phyloP scores from a whole-genome alignment of 1,140 invertebrate species.

The Marisa cornuarietis region DNA sequence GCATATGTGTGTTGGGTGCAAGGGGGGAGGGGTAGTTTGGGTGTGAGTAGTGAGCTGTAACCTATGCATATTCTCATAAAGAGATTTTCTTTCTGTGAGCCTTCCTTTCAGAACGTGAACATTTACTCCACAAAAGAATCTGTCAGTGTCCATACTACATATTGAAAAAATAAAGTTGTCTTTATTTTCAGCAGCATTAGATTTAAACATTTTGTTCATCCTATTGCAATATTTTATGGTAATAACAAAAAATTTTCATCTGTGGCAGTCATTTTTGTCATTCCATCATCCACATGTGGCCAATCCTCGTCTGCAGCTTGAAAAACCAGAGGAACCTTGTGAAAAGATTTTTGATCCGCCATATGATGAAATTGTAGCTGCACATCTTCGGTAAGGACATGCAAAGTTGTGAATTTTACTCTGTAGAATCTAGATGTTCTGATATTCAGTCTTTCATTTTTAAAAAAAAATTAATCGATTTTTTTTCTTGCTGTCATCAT shows the following conservation, averaged over 20 bases:
- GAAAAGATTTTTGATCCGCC: conserved; percentile 76
- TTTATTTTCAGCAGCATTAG: neutral
- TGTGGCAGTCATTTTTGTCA: conserved; percentile 74
- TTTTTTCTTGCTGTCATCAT: too few species aligned
- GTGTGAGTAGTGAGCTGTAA: too few species aligned
- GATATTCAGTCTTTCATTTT: too few species aligned
- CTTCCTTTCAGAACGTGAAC: neutral
- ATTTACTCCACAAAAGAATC: neutral
- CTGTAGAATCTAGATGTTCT: too few species aligned
- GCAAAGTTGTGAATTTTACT: neutral
- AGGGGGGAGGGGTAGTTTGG: too few species aligned
- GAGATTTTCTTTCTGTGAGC: too few species aligned
- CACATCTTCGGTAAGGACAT: conserved; percentile 76
- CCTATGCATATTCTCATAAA: too few species aligned
- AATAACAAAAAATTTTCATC: neutral
- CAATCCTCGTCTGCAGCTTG: conserved; percentile 76
- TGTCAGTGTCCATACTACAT: neutral
- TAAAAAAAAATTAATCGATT: too few species aligned
- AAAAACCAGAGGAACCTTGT: conserved; percentile 75
- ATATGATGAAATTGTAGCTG: conserved; percentile 81
- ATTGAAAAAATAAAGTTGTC: neutral
- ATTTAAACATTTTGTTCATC: too few species aligned
- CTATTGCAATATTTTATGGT: neutral
- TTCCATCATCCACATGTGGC: conserved; percentile 79
- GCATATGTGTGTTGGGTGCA: too few species aligned